These are phyloP conservation scores for Myopa testacea DNA, from an alignment of 2,888 invertebrate genomes.

Conservation along the genomic window DNA sequence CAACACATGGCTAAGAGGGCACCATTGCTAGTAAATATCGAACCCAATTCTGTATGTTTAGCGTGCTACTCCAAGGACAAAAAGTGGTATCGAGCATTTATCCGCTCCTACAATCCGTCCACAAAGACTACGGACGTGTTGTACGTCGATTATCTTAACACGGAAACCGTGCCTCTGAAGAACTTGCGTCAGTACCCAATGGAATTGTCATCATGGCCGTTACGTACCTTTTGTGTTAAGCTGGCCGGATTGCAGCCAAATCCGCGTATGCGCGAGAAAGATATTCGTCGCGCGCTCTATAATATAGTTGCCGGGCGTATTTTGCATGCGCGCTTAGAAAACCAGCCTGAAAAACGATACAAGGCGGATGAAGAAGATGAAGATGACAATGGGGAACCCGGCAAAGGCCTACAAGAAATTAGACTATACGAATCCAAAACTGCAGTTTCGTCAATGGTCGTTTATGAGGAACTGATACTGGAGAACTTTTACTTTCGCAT, in stretches of 20 bases:
- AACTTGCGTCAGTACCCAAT: constrained; percentile 70
- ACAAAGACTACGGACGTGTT: constrained; percentile 72
- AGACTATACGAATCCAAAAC: constrained; percentile 46
- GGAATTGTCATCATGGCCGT: constrained; percentile 70
- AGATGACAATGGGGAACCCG: neutral
- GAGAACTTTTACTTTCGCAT: constrained; percentile 43
- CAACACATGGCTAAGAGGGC: constrained; percentile 68
- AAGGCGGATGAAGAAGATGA: neutral
- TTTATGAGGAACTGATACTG: constrained; percentile 47
- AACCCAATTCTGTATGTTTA: constrained; percentile 71
- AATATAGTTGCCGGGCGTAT: constrained; percentile 49
- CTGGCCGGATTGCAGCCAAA: constrained; percentile 68
- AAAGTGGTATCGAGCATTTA: constrained; percentile 79
- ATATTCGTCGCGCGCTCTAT: constrained; percentile 58
- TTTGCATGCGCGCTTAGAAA: constrained; percentile 55
- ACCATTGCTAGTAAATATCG: constrained; percentile 67
- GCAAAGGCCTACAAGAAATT: constrained; percentile 42
- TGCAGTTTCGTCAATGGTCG: constrained; percentile 17
- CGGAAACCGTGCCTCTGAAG: constrained; percentile 69
- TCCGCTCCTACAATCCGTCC: constrained; percentile 70
- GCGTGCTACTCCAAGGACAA: constrained; percentile 74
- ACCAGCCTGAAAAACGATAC: constrained; percentile 23
- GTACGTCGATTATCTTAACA: constrained; percentile 83
- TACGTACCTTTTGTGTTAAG: constrained; percentile 70
- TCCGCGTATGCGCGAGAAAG: constrained; percentile 58